Base-by-base conservation (phyloP, 2,797 vertebrate species). In the Catamblyrhynchus diadema region DNA sequence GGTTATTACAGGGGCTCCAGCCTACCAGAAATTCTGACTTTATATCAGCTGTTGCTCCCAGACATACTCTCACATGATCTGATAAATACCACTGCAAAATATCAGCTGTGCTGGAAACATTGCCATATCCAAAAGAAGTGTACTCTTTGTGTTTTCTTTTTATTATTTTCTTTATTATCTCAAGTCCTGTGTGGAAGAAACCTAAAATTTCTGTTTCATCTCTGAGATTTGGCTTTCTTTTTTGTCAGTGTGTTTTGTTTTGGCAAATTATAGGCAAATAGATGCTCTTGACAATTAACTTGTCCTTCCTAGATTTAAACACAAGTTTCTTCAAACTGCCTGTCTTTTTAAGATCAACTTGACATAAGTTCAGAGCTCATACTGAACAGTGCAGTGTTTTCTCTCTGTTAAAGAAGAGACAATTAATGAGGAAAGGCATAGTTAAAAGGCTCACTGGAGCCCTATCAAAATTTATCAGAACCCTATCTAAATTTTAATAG, bases 11-110 rank as follows among this genome's bases (percentile, higher is more conserved):
- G 45, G 30, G 24, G 3, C 33, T 71, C 23, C 0, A 4, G 41
- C 3, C 10, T 41, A 20, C 19, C 50, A 72, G 15, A 8, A 62
- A 33, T n/a, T 72, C 14, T 57, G 69, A 20, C 23, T 37, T 37
- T n/a, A 22, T 42, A 10, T 45, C 84, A 39, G 18, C 72, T 60
- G 15, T 65, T 84, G 6, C 66, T 81, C 54, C 21, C 48, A 71
- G 22, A 10, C 6, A 0, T 39, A 11, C 5, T 74, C 35, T 39
- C 11, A 14, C 25, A 32, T 0, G 2, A 69, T 50, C 24, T 1
- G 1, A 48, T 27, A 71, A 70, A 64, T 18, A 48, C 30, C 65
- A 9, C 22, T 62, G 51, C 27, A 85, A 71, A 82, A 45, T 64
- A 32, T 61, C 75, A 50, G 30, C 10, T 93, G 44, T 81, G 41